Evolutionary conservation across 2,888 invertebrate genomes (phyloP), one percentile per base, ranked within the genome.

Genomic region (Carterocephalus palaemon): DNA sequence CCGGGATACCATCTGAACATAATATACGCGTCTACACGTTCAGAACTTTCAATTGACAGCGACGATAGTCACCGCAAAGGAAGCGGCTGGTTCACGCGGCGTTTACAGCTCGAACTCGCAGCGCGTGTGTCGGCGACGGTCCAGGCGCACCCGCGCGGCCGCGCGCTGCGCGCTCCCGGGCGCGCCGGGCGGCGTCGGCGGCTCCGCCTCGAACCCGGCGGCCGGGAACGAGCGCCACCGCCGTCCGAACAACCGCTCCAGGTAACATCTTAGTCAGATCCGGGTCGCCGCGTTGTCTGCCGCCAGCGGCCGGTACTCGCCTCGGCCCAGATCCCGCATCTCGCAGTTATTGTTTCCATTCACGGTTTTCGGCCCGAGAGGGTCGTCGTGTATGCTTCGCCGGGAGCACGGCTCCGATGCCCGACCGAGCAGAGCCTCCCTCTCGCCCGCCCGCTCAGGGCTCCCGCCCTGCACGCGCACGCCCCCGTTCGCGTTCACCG

Each of bases 271-370:
- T 91, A 91, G 91, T 91, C 91, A 91, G 88, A 91, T 91, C 75
- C 90, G 88, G 67, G 88, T 88, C 51, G 87, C 88, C 31, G 88
- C 86, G 56, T 82, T 87, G 61, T 85, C 87, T 51, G 83, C 83
- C 57, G 88, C 85, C 61, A 86, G 67, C 40, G 84, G 85, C 64
- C 88, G 75, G 75, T 81, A 88, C 62, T 74, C 88, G 56, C 78
- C 88, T 49, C 81, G 77, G 56, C 75, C 91, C 64, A 93, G 89
- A 76, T 94, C 93, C 36, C 92, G 89, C 89, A 93, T 90, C 75
- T 94, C 93, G 76, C 93, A 93, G 68, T 92, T 93, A 75, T 93
- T 93, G 78, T 93, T 93, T 38, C 92, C 92, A 75, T 92, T 92
- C 48, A 88, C 76, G 7, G 90, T 90, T 71, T 91, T 91, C 51